A percentile compares a stretch with the other conserved stretches of the same genome.
phyloP scores from a whole-genome alignment of 2,113 vertebrate genomes.

The Engystomops pustulosus region DNA sequence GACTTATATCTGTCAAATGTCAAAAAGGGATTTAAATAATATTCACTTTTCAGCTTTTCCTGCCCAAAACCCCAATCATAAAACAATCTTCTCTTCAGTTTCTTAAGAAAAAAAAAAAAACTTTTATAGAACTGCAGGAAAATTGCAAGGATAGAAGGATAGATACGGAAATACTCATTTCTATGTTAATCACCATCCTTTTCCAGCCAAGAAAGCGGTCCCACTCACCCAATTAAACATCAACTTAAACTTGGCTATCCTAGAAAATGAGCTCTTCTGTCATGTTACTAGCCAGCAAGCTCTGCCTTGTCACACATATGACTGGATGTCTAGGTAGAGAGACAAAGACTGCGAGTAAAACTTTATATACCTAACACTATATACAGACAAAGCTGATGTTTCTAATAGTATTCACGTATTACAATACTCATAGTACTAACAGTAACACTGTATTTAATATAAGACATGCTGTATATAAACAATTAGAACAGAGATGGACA shows the following conservation, averaged over 20 bases:
- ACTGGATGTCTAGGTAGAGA: conserved; percentile 4
- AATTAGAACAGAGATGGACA: background rate
- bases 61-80: background rate
- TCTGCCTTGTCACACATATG: conserved; percentile 41
- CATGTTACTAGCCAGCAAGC: conserved; percentile 34
- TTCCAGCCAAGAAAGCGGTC: conserved; percentile 50
- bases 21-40: conserved; percentile 26
- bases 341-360: background rate
- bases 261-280: conserved; percentile 50
- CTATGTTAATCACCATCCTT: conserved; percentile 50
- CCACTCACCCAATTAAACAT: conserved; percentile 56
- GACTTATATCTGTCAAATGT: conserved; percentile 22
- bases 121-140: conserved; percentile 1
- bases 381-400: background rate
- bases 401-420: background rate
- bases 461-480: background rate
- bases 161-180: conserved; percentile 37
- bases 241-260: conserved; percentile 49
- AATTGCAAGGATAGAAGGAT: background rate
- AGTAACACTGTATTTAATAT: background rate
- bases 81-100: background rate
- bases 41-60: background rate
- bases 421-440: background rate
- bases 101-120: background rate
- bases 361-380: background rate